These are phyloP conservation scores for Criorhina ranunculi DNA, from an alignment of 2,888 invertebrate species.

Conservation along the genomic window DNA sequence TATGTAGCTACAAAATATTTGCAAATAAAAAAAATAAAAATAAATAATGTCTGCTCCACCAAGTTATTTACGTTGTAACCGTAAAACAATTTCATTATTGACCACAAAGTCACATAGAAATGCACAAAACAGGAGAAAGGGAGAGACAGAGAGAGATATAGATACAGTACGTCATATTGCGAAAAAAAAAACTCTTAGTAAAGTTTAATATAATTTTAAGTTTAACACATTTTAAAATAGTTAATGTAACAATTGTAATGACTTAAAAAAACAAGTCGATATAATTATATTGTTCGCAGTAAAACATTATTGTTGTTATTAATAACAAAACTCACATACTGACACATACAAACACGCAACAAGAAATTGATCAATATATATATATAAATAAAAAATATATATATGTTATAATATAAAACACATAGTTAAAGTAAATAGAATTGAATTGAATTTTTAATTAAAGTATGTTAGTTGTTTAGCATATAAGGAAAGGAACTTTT, in stretches of 20 bases:
- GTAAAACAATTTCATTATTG: slow-evolving; percentile 30
- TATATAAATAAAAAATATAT: slow-evolving; percentile 21
- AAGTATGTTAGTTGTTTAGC: slow-evolving; percentile 53
- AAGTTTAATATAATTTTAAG: slow-evolving; percentile 14
- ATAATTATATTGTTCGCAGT: slow-evolving; percentile 23
- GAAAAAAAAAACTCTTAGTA: not conserved
- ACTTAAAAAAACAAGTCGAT: not conserved
- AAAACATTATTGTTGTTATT: slow-evolving; percentile 43
- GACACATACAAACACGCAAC: too few relatives aligned
- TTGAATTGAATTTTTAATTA: slow-evolving; percentile 55
- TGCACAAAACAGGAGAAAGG: too few relatives aligned
- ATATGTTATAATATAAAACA: slow-evolving; percentile 19
- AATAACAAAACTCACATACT: slow-evolving; percentile 13
- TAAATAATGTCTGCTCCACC: slow-evolving; percentile 7
- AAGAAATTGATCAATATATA: slow-evolving; percentile 28
- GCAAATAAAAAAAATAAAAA: slow-evolving; percentile 14
- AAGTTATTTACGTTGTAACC: slow-evolving; percentile 37
- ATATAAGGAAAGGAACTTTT: slow-evolving; percentile 62
- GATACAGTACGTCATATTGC: too few relatives aligned
- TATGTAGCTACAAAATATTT: not conserved
- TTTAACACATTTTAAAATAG: slow-evolving; percentile 26
- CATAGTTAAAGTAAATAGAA: slow-evolving; percentile 42
- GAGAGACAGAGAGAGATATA: too few relatives aligned
- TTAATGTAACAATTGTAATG: slow-evolving; percentile 22
- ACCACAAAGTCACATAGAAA: slow-evolving; percentile 38